A percentile compares a stretch with the other conserved stretches of the same genome.
Conservation (phyloP, 2,888 invertebrate species). For the Anodontia alba region DNA sequence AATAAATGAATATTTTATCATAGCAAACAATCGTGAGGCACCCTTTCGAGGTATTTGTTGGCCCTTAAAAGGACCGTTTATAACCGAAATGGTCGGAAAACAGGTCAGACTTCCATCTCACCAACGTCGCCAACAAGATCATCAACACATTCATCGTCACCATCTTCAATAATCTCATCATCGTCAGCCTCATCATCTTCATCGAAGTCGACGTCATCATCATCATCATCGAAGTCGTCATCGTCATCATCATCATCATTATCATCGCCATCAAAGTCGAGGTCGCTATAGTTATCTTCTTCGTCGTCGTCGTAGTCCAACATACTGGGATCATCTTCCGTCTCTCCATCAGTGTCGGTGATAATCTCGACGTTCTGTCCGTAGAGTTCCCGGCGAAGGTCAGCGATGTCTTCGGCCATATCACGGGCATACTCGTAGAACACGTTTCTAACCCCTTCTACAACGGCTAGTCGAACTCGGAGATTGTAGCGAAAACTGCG, state of each 20-base stretch:
- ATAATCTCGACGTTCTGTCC: conserved; percentile 52
- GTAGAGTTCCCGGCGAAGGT: conserved; percentile 52
- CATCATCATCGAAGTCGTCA: background rate
- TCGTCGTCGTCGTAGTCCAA: background rate
- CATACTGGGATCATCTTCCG: background rate
- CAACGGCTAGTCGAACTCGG: conserved; percentile 50
- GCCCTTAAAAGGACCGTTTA: conserved; percentile 59
- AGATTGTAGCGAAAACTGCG: conserved; percentile 52
- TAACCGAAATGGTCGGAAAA: background rate
- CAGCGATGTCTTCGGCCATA: conserved; percentile 53
- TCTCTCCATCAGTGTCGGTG: conserved; percentile 29
- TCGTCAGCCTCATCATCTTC: background rate
- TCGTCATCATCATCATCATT: background rate
- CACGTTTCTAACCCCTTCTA: conserved; percentile 56
- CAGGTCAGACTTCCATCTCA: background rate
- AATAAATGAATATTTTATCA: background rate
- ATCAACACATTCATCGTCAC: background rate
- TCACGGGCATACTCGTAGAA: conserved; percentile 59
- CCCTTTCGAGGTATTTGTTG: conserved; percentile 29
- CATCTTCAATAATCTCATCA: background rate
- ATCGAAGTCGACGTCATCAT: background rate
- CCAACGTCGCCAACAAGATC: background rate
- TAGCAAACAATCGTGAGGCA: background rate
- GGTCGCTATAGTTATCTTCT: conserved; percentile 11
- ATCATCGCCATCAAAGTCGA: background rate